Evolutionary conservation across 2,888 invertebrate genomes (phyloP).

Genomic region (Diogma glabrata): DNA sequence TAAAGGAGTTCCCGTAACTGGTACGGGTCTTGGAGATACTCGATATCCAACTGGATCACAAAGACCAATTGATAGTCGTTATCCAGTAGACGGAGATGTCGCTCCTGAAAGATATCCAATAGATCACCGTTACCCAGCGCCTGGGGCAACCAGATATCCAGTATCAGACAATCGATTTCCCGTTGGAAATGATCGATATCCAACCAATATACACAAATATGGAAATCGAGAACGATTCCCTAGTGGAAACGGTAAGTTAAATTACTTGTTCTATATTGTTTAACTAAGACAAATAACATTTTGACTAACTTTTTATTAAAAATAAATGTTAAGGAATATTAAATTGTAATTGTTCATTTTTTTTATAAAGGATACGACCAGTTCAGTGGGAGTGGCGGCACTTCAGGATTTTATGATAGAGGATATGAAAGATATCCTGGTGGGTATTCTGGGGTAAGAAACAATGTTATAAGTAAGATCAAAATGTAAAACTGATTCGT

Average conservation of each 20-base stretch:
- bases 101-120: conserved; percentile 19
- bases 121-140: conserved; percentile 24
- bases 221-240: conserved; percentile 43
- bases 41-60: conserved; percentile 1
- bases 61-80: conserved; percentile 12
- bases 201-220: conserved; percentile 36
- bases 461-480: no score
- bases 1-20: conserved; percentile 6
- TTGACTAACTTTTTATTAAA: no score
- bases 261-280: no score
- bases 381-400: conserved; percentile 10
- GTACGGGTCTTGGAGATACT: conserved; percentile 1
- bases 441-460: background rate
- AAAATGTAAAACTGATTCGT: no score
- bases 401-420: conserved; percentile 27
- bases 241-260: conserved; percentile 36
- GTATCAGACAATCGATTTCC: conserved; percentile 42
- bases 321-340: background rate
- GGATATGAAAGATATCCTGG: conserved; percentile 26
- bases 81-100: conserved; percentile 14
- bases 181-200: conserved; percentile 38
- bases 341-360: conserved; percentile 1
- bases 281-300: conserved; percentile 34
- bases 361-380: conserved; percentile 28
- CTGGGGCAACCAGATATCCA: conserved; percentile 35